A percentile compares a stretch with the other conserved stretches of the same genome.
Conservation (phyloP, 2,888 invertebrate species). For the Hydrotaea diabolus region DNA sequence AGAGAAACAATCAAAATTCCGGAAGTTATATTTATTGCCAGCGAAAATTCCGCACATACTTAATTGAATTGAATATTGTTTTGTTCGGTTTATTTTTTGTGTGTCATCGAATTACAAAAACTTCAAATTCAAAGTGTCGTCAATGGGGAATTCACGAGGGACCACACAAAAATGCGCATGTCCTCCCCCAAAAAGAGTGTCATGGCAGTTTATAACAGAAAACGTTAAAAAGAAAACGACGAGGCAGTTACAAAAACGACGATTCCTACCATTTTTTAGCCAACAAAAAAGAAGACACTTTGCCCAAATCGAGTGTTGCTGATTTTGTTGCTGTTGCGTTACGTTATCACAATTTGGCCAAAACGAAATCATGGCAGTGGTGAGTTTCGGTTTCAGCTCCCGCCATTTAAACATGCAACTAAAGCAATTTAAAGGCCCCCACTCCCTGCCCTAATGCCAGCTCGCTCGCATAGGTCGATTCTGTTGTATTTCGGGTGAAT, state of each 20-base stretch:
- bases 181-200: constrained; percentile 10
- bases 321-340: neutral
- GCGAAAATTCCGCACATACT: neutral
- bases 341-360: constrained; percentile 11
- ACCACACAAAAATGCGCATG: constrained; percentile 13
- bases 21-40: neutral
- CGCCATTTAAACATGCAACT: neutral
- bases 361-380: constrained; percentile 16
- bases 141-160: neutral
- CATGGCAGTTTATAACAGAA: constrained; percentile 3
- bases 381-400: constrained; percentile 7
- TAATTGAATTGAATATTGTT: constrained; percentile 20
- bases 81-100: too few species aligned
- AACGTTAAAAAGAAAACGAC: neutral
- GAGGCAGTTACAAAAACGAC: neutral
- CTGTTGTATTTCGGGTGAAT: constrained; percentile 29
- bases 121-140: constrained; percentile 22
- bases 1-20: neutral
- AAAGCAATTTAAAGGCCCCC: neutral
- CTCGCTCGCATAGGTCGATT: neutral
- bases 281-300: neutral
- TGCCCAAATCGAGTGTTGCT: neutral
- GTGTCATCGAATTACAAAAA: neutral
- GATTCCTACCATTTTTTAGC: neutral
- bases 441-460: neutral